Evolutionary conservation across 2,797 vertebrate genomes (phyloP).

Genomic region (Tauraco hartlaubi): DNA sequence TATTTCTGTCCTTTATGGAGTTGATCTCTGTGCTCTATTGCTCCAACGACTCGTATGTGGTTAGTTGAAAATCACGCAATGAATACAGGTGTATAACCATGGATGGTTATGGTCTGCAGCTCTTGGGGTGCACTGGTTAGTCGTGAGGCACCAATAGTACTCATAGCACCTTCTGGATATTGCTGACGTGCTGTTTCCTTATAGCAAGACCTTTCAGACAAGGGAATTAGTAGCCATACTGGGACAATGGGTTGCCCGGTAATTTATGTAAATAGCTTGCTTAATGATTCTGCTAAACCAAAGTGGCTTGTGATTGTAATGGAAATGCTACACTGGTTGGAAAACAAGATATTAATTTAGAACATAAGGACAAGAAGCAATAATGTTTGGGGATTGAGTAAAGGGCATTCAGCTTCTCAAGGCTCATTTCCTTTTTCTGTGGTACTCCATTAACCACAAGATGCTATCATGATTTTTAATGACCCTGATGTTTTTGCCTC

Average conservation of each 20-base stretch:
- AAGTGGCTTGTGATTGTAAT: constrained; percentile 51
- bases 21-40: not conserved
- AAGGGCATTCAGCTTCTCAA: constrained; percentile 51
- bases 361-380: constrained; percentile 66
- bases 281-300: constrained; percentile 49
- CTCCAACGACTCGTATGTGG: not conserved
- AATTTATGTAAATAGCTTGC: constrained; percentile 37
- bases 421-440: constrained; percentile 49
- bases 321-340: constrained; percentile 47
- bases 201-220: not conserved
- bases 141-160: not conserved
- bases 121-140: not conserved
- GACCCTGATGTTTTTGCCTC: not conserved
- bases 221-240: not conserved
- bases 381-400: constrained; percentile 36
- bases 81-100: not conserved
- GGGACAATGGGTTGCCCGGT: not conserved
- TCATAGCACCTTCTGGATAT: not conserved
- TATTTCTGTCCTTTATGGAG: not conserved
- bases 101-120: not conserved
- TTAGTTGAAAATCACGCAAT: not conserved
- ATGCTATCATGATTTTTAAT: constrained; percentile 49
- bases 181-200: not conserved
- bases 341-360: constrained; percentile 71
- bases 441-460: constrained; percentile 61